Percentiles rank a stretch among this genome's conserved stretches.
These are phyloP conservation scores for Pomatostomus ruficeps DNA, from an alignment of 2,113 vertebrate genomes.

Conservation along the genomic window DNA sequence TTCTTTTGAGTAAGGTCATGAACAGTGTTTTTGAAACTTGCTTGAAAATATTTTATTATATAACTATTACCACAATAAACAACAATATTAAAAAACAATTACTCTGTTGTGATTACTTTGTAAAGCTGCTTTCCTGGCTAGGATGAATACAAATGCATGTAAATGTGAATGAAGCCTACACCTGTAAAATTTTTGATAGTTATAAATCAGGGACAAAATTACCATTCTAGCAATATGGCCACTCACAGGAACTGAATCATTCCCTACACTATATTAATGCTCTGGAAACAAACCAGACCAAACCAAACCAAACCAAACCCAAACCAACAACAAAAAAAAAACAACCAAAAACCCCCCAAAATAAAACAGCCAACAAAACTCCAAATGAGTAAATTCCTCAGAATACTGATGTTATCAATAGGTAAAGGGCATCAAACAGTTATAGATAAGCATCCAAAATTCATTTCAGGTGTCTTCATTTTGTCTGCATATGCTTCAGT, in stretches of 20 bases:
- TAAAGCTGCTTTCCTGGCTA: neutral
- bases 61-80: neutral
- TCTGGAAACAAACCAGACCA: neutral
- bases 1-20: neutral
- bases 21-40: neutral
- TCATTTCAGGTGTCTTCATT: neutral
- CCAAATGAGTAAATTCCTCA: neutral
- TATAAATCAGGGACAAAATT: neutral
- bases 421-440: neutral
- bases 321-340: neutral
- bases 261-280: neutral
- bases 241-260: neutral
- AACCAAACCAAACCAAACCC: neutral
- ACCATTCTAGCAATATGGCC: neutral
- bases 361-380: neutral
- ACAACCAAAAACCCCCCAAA: no score
- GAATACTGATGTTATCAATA: neutral
- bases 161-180: neutral
- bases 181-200: neutral
- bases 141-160: neutral
- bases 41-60: neutral
- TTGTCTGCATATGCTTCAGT: neutral
- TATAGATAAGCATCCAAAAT: neutral
- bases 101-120: neutral
- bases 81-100: neutral